A percentile compares a stretch with the other conserved stretches of the same genome.
phyloP scores from a whole-genome alignment of 2,888 invertebrate genomes.

The Dioctria rufipes region DNA sequence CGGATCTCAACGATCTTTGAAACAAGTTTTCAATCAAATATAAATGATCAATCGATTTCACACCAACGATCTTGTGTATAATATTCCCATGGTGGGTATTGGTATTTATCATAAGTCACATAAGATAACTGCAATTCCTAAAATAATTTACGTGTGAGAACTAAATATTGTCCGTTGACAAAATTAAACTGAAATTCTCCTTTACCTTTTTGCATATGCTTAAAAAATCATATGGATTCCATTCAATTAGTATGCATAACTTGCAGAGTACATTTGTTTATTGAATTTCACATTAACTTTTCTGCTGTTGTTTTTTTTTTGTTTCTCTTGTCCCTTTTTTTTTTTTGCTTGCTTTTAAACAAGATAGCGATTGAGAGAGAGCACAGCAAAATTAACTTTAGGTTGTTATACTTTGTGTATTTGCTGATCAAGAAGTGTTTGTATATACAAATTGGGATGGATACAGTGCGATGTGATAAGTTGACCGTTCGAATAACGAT shows the following conservation, averaged over 20 bases:
- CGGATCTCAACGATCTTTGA: conserved; percentile 18
- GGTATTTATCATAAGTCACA: conserved; percentile 18
- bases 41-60: conserved; percentile 32
- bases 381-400: neutral
- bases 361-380: neutral
- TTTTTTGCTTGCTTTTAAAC: too few species aligned
- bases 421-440: neutral
- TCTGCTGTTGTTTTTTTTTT: conserved; percentile 2
- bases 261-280: conserved; percentile 57
- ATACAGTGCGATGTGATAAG: conserved; percentile 6
- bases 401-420: neutral
- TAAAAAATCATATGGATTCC: neutral
- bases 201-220: conserved; percentile 2
- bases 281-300: conserved; percentile 58
- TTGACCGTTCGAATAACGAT: conserved; percentile 42
- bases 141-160: conserved; percentile 46
- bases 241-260: conserved; percentile 57
- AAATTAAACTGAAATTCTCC: conserved; percentile 43
- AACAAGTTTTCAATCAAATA: neutral
- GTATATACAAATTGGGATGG: neutral
- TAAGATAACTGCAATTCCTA: conserved; percentile 28
- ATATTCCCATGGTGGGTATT: neutral
- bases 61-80: neutral
- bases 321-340: too few species aligned
- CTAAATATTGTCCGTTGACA: conserved; percentile 40